Conservation (phyloP, 2,888 invertebrate genomes). For the Lasioglossum morio region DNA sequence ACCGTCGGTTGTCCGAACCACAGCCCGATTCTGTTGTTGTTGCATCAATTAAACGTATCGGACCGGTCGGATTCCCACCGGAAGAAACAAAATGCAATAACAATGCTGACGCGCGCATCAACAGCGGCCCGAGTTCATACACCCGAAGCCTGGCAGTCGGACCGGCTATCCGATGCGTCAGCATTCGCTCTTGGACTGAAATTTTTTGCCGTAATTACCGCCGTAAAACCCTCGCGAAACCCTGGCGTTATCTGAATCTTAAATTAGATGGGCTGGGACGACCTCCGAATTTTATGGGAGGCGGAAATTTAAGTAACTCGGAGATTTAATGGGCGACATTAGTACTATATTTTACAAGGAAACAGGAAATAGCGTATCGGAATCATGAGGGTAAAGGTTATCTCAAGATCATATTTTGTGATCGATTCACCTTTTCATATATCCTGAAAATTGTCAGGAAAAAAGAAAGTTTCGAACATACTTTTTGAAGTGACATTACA, state of each 20-base stretch:
- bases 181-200: neutral
- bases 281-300: neutral
- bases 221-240: neutral
- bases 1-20: neutral
- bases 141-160: neutral
- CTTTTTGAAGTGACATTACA: too few species aligned
- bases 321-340: neutral
- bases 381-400: too few species aligned
- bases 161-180: neutral
- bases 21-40: neutral
- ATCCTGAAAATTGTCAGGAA: too few species aligned
- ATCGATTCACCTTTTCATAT: too few species aligned
- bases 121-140: neutral
- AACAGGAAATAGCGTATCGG: too few species aligned
- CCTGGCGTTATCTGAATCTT: constrained; percentile 17
- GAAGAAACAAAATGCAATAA: neutral
- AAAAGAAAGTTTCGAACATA: too few species aligned
- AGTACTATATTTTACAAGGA: too few species aligned
- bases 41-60: constrained; percentile 37
- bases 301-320: neutral
- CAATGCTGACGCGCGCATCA: constrained; percentile 2
- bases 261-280: neutral
- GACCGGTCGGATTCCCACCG: neutral
- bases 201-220: neutral
- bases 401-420: too few species aligned